Percentiles rank a stretch among this genome's conserved stretches.
These are phyloP conservation scores for Dermochelys coriacea DNA, from an alignment of 2,797 vertebrate genomes.

Conservation along the genomic window DNA sequence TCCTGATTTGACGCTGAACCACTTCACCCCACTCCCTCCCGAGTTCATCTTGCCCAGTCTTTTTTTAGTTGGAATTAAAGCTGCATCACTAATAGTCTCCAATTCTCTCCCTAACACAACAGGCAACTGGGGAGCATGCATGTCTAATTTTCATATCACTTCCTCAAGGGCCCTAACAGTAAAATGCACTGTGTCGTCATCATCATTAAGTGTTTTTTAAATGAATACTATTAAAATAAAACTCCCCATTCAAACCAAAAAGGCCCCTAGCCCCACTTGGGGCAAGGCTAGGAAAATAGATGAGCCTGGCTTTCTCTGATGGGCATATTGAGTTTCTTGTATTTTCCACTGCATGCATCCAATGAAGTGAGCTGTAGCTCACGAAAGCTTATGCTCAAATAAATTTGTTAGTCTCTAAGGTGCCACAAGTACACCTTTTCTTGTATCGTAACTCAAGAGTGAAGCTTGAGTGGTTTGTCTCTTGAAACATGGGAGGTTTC, in stretches of 20 bases:
- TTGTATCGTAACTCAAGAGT: neutral
- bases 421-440: neutral
- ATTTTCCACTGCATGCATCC: no score
- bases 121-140: no score
- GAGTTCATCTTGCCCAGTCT: neutral
- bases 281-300: neutral
- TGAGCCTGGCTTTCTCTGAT: neutral
- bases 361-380: no score
- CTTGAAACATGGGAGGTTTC: neutral
- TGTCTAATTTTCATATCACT: neutral
- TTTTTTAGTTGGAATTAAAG: neutral
- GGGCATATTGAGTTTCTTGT: neutral
- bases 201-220: neutral
- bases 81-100: neutral
- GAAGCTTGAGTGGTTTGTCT: neutral
- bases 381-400: no score
- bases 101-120: neutral
- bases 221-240: neutral
- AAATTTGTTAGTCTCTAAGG: no score
- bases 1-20: neutral
- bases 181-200: neutral
- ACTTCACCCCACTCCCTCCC: rapidly evolving
- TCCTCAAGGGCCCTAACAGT: neutral
- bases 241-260: neutral
- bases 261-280: neutral